Evolutionary conservation across 2,888 invertebrate species (phyloP).

Genomic region (Chrysolina haemoptera): DNA sequence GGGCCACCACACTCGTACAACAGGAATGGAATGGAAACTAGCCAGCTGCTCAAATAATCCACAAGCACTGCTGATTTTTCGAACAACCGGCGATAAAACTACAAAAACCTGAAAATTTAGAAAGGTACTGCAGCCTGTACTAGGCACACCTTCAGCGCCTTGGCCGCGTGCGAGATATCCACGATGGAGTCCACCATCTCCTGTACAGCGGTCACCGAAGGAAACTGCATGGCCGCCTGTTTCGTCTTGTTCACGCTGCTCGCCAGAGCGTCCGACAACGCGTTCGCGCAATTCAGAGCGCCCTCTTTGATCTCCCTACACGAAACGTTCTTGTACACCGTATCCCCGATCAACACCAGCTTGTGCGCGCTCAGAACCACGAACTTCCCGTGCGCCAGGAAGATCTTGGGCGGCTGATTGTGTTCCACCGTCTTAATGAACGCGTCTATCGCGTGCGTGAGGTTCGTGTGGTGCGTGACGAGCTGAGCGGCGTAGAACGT

Average conservation of each 20-base stretch:
- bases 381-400: constrained; percentile 94
- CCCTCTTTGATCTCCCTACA: constrained; percentile 82
- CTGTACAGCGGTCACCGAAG: constrained; percentile 90
- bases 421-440: constrained; percentile 93
- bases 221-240: constrained; percentile 92
- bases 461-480: constrained; percentile 86
- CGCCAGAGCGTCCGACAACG: constrained; percentile 85
- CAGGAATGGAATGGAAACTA: constrained; percentile 7
- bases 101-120: constrained; percentile 53
- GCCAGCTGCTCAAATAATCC: constrained; percentile 1
- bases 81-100: not conserved
- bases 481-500: constrained; percentile 91
- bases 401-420: constrained; percentile 94
- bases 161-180: constrained; percentile 87
- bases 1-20: not conserved
- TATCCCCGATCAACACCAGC: constrained; percentile 95
- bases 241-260: constrained; percentile 91
- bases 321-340: constrained; percentile 88
- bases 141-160: constrained; percentile 83
- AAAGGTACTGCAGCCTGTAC: constrained; percentile 78
- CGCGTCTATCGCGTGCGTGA: constrained; percentile 92
- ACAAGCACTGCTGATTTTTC: not conserved
- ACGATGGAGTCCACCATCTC: constrained; percentile 95
- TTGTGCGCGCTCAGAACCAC: constrained; percentile 95
- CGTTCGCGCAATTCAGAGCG: constrained; percentile 83